Base-by-base conservation (phyloP, 2,113 vertebrate species). In the Lamprotornis superbus region DNA sequence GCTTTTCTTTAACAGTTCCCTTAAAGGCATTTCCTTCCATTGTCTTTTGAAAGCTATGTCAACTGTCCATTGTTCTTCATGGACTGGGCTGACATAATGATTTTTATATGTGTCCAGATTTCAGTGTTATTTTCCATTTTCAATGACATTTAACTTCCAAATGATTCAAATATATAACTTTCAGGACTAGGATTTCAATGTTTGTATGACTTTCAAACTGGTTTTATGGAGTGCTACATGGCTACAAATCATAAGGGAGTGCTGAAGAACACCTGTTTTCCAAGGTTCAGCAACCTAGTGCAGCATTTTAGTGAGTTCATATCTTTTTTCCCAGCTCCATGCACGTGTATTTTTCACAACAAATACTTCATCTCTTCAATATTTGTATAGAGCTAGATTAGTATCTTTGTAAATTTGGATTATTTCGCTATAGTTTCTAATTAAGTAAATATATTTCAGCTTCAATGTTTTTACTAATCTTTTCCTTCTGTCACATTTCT, bases 1-100 rank as follows among this genome's bases (percentile, higher is more conserved):
- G 37, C 87, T 94, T 95, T 90, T 81, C 93, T 94, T 84, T 79
- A 93, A 61, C 49, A 53, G 61, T 57, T 75, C 56, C 17, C 65
- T 82, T 64, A 49, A 83, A 93, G 77, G 87, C 61, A 95, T 95
- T 97, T 95, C 96, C 95, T 91, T 70, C 65, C 42, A 91, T 95
- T 97, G 94, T 94, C 74, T 76, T 89, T 52, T 35, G 65, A 79
- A 93, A 79, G 65, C 59, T 83, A 14, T 84, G 57, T 92, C 60
- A 47, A 33, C 52, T 20, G 2, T 81, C 35, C 69, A 84, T 94
- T 96, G 89, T 93, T 94, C 83, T 69, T 56, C 69, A 57, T 44
- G 59, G 73, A 14, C 39, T 17, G 52, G 27, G 31, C n/a, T 55
- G 35, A 77, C 27, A 83, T 33, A n/a, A 42, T 49, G 30, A 55